A percentile compares a stretch with the other conserved stretches of the same genome.
Evolutionary conservation across 2,113 vertebrate genomes (phyloP).

Genomic region (Bettongia penicillata): DNA sequence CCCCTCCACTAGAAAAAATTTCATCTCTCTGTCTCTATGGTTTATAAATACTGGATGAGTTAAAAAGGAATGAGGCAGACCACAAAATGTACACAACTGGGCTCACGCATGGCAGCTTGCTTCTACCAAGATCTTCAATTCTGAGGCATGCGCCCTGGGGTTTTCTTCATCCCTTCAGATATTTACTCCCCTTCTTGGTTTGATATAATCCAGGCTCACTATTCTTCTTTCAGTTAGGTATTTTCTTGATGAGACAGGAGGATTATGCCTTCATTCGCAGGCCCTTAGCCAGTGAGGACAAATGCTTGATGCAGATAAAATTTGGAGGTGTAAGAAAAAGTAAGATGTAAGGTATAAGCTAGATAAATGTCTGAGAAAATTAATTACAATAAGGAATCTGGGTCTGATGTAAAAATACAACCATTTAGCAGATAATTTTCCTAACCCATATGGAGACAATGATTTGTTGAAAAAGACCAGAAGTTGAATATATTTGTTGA

Average conservation of each 20-base stretch:
- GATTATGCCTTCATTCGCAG: slow-evolving; percentile 74
- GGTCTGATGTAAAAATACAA: neutral
- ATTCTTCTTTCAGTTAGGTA: slow-evolving; percentile 71
- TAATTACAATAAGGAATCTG: neutral
- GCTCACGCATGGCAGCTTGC: slow-evolving; percentile 72
- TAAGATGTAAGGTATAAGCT: too few species aligned
- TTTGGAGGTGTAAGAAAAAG: neutral
- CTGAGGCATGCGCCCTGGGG: slow-evolving; percentile 63
- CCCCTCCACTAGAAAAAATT: slow-evolving; percentile 75
- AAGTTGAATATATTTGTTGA: slow-evolving; percentile 19
- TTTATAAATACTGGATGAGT: slow-evolving; percentile 80
- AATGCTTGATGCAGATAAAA: slow-evolving; percentile 60
- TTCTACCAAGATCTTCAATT: slow-evolving; percentile 76
- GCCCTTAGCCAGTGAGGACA: slow-evolving; percentile 63
- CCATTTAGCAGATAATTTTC: neutral
- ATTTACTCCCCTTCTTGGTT: slow-evolving; percentile 75
- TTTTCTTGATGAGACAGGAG: slow-evolving; percentile 82
- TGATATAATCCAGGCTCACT: slow-evolving; percentile 70
- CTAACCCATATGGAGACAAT: neutral
- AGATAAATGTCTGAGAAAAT: neutral
- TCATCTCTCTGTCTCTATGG: slow-evolving; percentile 79
- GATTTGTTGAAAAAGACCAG: slow-evolving; percentile 29
- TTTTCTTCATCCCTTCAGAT: slow-evolving; percentile 65
- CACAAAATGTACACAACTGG: slow-evolving; percentile 79
- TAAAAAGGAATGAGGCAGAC: slow-evolving; percentile 80